Conservation (phyloP, 2,113 vertebrate species). For the Larimichthys polyactis region DNA sequence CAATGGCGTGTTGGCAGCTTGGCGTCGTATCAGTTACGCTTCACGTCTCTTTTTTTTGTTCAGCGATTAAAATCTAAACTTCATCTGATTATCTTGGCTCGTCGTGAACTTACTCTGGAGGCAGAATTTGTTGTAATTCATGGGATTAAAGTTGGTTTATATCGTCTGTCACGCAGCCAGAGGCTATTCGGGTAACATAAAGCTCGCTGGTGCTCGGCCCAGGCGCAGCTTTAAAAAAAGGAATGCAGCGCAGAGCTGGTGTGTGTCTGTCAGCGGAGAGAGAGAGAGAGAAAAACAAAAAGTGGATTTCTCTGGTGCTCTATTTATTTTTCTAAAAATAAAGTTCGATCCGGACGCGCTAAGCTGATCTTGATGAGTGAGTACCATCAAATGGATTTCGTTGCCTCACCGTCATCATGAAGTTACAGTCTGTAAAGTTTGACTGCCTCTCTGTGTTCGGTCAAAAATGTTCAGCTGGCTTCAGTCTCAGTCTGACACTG, state of each 20-base stretch:
- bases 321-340: neutral
- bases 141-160: neutral
- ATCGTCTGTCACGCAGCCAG: neutral
- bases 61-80: neutral
- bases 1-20: neutral
- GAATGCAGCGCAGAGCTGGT: neutral
- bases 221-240: neutral
- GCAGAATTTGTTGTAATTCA: neutral
- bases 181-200: neutral
- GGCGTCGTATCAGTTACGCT: neutral
- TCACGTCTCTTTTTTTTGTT: neutral
- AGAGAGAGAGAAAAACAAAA: neutral
- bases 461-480: too few relatives aligned
- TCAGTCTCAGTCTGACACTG: neutral
- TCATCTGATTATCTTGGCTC: constrained; percentile 5
- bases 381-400: neutral
- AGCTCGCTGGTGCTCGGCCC: neutral
- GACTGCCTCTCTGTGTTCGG: too few relatives aligned
- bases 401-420: neutral
- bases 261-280: neutral
- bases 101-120: neutral
- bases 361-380: neutral
- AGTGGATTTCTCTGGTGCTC: neutral
- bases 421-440: neutral
- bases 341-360: neutral